Conservation (phyloP, 2,797 vertebrate species). For the Synanceia verrucosa region DNA sequence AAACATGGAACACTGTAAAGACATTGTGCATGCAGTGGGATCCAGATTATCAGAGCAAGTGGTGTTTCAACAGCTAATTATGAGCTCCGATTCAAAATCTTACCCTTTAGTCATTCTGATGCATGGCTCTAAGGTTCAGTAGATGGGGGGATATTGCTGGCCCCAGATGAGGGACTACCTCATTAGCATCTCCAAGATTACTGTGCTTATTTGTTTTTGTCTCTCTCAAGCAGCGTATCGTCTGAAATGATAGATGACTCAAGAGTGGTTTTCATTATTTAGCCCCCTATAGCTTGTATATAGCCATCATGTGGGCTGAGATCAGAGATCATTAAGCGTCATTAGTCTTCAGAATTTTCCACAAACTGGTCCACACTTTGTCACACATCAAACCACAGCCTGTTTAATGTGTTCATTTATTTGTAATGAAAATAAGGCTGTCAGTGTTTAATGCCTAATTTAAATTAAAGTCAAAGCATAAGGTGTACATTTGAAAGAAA, state of each 20-base stretch:
- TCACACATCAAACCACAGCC: neutral
- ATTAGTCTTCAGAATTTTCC: neutral
- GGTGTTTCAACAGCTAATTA: constrained; percentile 49
- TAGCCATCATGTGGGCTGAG: neutral
- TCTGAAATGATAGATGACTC: constrained; percentile 13
- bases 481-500: too few relatives aligned
- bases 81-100: constrained; percentile 23
- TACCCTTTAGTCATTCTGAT: constrained; percentile 10
- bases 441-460: too few relatives aligned
- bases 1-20: constrained; percentile 21
- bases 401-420: neutral
- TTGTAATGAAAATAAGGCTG: too few relatives aligned
- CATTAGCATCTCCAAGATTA: constrained; percentile 35
- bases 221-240: constrained; percentile 5
- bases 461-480: too few relatives aligned
- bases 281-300: neutral
- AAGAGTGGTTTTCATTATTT: neutral
- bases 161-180: constrained; percentile 16
- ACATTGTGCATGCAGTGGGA: constrained; percentile 34
- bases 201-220: constrained; percentile 36
- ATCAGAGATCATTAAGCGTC: neutral
- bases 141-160: neutral
- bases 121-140: constrained; percentile 23
- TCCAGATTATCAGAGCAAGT: constrained; percentile 46
- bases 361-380: neutral